Evolutionary conservation across 2,888 invertebrate genomes (phyloP).

Genomic region (Polydesmus complanatus): DNA sequence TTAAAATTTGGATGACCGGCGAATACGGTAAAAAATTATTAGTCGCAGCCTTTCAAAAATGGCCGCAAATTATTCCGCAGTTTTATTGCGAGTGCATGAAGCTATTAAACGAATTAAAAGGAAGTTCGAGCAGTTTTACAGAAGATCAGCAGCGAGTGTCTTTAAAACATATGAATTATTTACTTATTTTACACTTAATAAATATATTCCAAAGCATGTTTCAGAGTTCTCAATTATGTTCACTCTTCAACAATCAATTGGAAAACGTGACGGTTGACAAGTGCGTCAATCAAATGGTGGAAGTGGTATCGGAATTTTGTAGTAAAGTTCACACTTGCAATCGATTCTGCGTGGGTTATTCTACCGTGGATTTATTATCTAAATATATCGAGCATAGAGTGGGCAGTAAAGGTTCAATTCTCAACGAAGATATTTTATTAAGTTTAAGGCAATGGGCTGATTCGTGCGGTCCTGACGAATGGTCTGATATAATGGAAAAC

Average conservation of each 20-base stretch:
- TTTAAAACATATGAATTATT: not conserved
- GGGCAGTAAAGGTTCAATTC: not conserved
- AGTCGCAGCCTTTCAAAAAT: not conserved
- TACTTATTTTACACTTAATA: not conserved
- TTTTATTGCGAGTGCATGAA: not conserved
- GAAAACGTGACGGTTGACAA: not conserved
- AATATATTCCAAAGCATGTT: not conserved
- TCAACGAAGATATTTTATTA: not conserved
- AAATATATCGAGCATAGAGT: not conserved
- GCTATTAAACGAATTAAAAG: not conserved
- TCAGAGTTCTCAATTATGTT: not conserved
- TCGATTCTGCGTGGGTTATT: not conserved
- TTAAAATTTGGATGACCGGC: constrained; percentile 1
- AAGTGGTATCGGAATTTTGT: not conserved
- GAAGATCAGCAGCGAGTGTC: not conserved
- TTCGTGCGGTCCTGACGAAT: not conserved
- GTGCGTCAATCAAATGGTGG: not conserved
- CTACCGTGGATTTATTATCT: not conserved
- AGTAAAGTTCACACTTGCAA: not conserved
- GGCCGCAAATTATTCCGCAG: not conserved
- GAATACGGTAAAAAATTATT: not conserved
- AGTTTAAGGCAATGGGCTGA: not conserved
- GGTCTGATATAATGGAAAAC: not conserved
- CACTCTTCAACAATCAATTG: constrained; percentile 2
- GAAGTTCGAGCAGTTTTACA: not conserved